Base-by-base conservation (phyloP, 2,797 vertebrate genomes). In the Carapus acus region DNA sequence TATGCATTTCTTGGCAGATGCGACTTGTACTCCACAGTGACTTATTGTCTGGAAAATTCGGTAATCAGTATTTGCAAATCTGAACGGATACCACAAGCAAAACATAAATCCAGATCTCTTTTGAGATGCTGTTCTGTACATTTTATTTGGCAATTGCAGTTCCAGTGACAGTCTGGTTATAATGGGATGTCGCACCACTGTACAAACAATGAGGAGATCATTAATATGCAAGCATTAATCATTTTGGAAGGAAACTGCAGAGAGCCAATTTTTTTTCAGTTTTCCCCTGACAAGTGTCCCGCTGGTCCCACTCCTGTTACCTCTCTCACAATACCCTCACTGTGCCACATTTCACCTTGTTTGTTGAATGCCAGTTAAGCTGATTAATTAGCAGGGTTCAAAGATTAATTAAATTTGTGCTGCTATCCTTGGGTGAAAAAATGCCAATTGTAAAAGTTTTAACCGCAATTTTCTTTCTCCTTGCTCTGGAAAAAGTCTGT, bases 161-260 rank as follows among this genome's bases (percentile, higher is more conserved):
- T n/a, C 48, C 46, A 70, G 74, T 9, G 9, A 4, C 65, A 62
- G 66, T 53, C 5, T 12, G 54, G 64, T 56, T 24, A n/a, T 44
- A 65, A 64, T 51, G 69, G 68, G 80, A 81, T 57, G 3, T 33
- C 31, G 9, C 24, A 68, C 51, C 71, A 71, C 70, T 75, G 59
- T 73, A 65, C 58, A 65, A 65, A 76, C 76, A 66, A 59, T 65
- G 73, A 84, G 83, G 78, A 67, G 69, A 77, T 81, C 83, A 86
- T 85, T 86, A 85, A 86, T 86, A 85, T 85, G 79, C 69, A 71
- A 79, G 67, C 74, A 80, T 86, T 81, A 83, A 84, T 87, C 76
- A 85, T 88, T 80, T 83, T 77, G 70, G 58, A 80, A 67, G 68
- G 74, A 67, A 58, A 76, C 79, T 46, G 47, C 61, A 65, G 64